Conservation (phyloP, 2,113 vertebrate species). For the Aldabrachelys gigantea region DNA sequence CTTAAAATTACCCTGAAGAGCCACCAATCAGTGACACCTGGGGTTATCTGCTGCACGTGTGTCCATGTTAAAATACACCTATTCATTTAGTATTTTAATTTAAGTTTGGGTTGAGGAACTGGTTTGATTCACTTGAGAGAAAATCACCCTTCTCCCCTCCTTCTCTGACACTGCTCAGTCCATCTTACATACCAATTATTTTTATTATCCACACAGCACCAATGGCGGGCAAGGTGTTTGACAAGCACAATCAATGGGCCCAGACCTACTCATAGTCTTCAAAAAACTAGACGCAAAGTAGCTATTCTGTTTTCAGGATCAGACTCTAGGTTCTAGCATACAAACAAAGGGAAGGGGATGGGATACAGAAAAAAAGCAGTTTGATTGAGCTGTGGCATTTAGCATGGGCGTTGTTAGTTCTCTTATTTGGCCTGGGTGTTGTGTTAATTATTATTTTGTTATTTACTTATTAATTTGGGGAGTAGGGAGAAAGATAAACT, state of each 20-base stretch:
- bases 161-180: not conserved
- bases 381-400: not conserved
- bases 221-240: not conserved
- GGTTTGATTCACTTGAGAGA: not conserved
- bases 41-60: not conserved
- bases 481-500: not conserved
- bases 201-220: not conserved
- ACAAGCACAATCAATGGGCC: not conserved
- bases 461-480: not conserved
- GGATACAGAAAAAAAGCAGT: not conserved
- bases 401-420: not conserved
- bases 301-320: not conserved
- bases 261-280: rapidly evolving
- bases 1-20: conserved; percentile 60
- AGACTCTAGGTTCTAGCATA: not conserved
- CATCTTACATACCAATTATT: not conserved
- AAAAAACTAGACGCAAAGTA: not conserved
- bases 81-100: not conserved
- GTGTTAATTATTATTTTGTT: not conserved
- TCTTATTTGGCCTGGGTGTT: not conserved
- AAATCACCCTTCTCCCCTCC: not conserved
- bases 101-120: not conserved
- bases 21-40: conserved; percentile 31
- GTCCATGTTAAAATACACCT: not conserved
- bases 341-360: not conserved